Evolutionary conservation across 2,113 vertebrate genomes (phyloP).

Genomic region (Sceloporus tristichus): DNA sequence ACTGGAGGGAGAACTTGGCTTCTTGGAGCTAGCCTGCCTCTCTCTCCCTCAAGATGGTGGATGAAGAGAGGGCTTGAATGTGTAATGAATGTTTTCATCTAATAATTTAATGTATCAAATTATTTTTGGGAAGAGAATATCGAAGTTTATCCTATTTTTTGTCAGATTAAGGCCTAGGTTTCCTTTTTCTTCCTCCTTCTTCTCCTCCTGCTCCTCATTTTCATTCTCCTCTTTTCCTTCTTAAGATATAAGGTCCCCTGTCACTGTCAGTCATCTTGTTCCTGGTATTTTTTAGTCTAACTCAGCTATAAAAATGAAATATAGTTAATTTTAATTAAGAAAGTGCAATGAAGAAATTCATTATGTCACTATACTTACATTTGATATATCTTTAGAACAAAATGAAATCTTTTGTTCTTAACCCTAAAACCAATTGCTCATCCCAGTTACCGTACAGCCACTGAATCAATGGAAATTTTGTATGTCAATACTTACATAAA

Average conservation of each 20-base stretch:
- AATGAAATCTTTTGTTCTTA: constrained; percentile 29
- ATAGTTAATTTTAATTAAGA: not conserved
- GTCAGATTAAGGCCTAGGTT: not conserved
- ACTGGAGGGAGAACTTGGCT: too few relatives aligned
- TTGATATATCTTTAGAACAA: not conserved
- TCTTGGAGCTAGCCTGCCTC: too few relatives aligned
- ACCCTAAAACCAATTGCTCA: too few relatives aligned
- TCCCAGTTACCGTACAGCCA: too few relatives aligned
- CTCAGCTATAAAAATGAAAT: constrained; percentile 14
- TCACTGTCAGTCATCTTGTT: not conserved
- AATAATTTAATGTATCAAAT: not conserved
- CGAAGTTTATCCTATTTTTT: not conserved
- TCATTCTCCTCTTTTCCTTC: not conserved
- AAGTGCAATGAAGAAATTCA: constrained; percentile 35
- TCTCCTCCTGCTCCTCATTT: not conserved
- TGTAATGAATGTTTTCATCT: not conserved
- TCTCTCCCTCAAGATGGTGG: too few relatives aligned
- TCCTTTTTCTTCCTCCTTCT: not conserved
- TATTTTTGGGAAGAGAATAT: too few relatives aligned
- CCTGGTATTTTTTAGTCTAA: not conserved
- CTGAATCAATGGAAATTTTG: too few relatives aligned
- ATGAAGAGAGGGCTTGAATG: too few relatives aligned
- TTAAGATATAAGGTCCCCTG: not conserved
- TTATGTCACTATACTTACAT: constrained; percentile 10
- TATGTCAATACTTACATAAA: too few relatives aligned